Evolutionary conservation across 64 coral and sea anemone genomes (phyloP), one percentile per base, ranked within the genome.

Genomic region (Acropora yongei): DNA sequence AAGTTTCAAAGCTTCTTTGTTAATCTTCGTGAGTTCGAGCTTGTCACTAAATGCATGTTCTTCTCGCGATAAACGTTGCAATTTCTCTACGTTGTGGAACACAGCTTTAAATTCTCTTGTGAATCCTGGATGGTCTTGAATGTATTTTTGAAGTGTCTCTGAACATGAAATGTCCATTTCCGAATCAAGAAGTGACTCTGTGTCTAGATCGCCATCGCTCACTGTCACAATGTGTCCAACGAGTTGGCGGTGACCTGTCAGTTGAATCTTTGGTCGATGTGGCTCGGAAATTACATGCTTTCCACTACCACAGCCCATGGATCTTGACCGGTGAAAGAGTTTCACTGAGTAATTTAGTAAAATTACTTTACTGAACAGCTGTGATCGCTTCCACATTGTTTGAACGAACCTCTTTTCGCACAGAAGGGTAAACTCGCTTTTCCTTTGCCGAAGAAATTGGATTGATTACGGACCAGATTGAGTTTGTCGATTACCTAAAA

Each of bases 1-100:
- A 44, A 82, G 79, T 61, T 63, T 82, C 18, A 82, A 57, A 63
- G 43, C 55, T 82, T 82, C 79, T 65, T 61, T 82, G 39, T 82
- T 82, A 42, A 82, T 61, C 79, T 82, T 65, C 20, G 79, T 9
- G 55, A 82, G 8, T 17, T 43, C 4, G 3, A 60, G 5, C 6
- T 82, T 82, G 57, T 82, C 57, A 61, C 11, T 14, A 2, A 82
- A 61, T 44, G 40, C 53, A 82, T 65, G 57, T 53, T 82, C 79
- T 61, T 44, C 53, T 1, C 44, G 51, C 14, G 79, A 82, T 16
- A 82, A 63, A 43, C 79, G 41, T 6, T 53, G 53, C 9, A 82
- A 40, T n/a, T 82, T 82, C 43, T 82, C 79, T 30, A 82, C 40
- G 53, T 57, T 82, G 14, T 11, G 39, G 8, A 63, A 82, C 5